Evolutionary conservation across 2,888 invertebrate species (phyloP).

Genomic region (Thera britannica): DNA sequence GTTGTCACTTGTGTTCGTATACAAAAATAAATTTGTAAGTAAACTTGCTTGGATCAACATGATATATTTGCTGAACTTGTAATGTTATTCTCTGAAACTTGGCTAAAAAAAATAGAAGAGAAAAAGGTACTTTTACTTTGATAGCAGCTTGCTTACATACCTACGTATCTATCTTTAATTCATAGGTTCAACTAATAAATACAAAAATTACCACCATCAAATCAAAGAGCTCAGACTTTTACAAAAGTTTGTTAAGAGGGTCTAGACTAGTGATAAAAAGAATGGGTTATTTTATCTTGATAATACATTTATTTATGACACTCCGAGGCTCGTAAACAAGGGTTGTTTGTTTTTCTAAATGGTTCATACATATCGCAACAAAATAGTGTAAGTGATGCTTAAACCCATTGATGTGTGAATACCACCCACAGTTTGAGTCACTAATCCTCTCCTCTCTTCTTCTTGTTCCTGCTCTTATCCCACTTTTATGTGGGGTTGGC

Average conservation of each 20-base stretch:
- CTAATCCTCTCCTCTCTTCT: neutral
- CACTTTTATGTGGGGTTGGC: no score
- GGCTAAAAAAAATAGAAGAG: no score
- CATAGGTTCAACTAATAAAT: neutral
- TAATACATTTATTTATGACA: slow-evolving; percentile 48
- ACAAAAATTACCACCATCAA: slow-evolving; percentile 11
- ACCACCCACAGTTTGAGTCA: neutral
- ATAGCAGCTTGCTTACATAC: no score
- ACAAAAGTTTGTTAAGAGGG: slow-evolving; percentile 16
- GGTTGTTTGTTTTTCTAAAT: slow-evolving; percentile 48
- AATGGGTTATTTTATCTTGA: slow-evolving; percentile 29
- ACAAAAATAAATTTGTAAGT: no score
- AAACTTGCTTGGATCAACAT: no score
- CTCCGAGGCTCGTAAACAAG: slow-evolving; percentile 51
- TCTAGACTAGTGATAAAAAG: slow-evolving; percentile 29
- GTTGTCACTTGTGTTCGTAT: no score
- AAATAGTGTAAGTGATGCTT: slow-evolving; percentile 11
- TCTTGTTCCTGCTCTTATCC: no score
- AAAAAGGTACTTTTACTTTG: no score
- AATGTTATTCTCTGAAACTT: no score
- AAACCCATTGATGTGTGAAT: neutral
- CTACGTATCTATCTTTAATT: no score
- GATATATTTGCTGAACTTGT: no score
- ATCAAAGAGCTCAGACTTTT: slow-evolving; percentile 1
- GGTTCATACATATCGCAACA: slow-evolving; percentile 30